These are phyloP conservation scores for Calephelis virginiensis DNA, from an alignment of 1,140 invertebrate species.

Conservation along the genomic window DNA sequence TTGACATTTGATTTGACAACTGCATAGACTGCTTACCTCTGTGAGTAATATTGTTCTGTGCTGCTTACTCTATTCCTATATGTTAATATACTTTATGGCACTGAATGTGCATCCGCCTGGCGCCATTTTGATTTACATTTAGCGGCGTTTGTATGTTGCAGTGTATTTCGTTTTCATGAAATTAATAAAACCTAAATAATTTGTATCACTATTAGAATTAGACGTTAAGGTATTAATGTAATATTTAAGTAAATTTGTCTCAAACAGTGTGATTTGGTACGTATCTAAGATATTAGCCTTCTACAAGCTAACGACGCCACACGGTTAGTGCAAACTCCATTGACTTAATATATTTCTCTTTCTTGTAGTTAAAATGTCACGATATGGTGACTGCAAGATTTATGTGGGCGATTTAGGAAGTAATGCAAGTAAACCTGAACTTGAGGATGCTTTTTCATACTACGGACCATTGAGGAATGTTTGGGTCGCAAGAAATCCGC, in stretches of 20 bases:
- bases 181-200: not conserved
- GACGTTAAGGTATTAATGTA: conserved; percentile 1
- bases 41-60: no score
- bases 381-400: conserved; percentile 94
- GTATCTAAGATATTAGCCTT: conserved; percentile 5
- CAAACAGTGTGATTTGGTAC: not conserved
- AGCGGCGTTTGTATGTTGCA: conserved; percentile 17
- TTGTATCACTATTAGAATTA: not conserved
- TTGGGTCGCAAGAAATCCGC: conserved; percentile 97
- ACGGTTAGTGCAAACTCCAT: not conserved
- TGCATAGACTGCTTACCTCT: no score
- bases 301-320: not conserved
- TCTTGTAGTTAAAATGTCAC: conserved; percentile 80
- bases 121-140: conserved; percentile 32
- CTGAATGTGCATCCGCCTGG: conserved; percentile 18
- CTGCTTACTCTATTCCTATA: no score
- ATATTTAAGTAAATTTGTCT: not conserved
- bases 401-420: conserved; percentile 97
- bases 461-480: conserved; percentile 97
- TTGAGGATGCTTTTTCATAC: conserved; percentile 96
- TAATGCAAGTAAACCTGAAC: conserved; percentile 92
- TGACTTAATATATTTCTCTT: conserved; percentile 20
- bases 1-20: no score
- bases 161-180: not conserved
- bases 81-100: no score